phyloP scores from a whole-genome alignment of 2,797 vertebrate species.

The Lepus oiostolus region DNA sequence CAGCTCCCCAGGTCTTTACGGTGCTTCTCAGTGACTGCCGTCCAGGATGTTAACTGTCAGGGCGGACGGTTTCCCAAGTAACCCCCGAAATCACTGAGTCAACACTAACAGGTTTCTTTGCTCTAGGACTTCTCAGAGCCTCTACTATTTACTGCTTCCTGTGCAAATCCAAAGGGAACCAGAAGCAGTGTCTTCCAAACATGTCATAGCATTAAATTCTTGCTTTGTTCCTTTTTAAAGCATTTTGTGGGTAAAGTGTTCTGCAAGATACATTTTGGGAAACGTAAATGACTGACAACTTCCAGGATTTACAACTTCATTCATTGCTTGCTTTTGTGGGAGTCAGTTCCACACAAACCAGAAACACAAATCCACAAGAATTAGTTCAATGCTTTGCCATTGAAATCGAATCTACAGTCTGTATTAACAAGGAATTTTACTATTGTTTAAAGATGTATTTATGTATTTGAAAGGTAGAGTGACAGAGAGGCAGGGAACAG shows the following conservation, averaged over 20 bases:
- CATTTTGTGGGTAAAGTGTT: neutral
- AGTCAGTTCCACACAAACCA: neutral
- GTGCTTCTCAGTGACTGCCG: neutral
- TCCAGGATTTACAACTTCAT: neutral
- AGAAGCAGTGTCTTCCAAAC: neutral
- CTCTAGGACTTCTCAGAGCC: neutral
- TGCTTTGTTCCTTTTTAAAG: conserved; percentile 18
- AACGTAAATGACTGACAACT: conserved; percentile 8
- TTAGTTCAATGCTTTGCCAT: neutral
- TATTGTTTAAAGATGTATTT: too few relatives aligned
- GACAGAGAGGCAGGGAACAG: too few relatives aligned
- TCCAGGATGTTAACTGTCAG: neutral
- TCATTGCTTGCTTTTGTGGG: neutral
- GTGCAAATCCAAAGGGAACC: neutral
- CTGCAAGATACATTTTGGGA: conserved; percentile 5
- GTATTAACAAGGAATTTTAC: neutral
- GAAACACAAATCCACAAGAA: neutral
- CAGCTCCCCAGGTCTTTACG: neutral
- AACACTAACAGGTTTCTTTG: neutral
- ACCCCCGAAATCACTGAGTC: neutral
- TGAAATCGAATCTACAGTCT: neutral
- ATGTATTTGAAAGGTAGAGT: too few relatives aligned
- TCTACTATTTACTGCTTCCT: neutral
- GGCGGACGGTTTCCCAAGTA: neutral
- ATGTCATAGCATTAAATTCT: neutral